Base-by-base conservation (phyloP, 2,797 vertebrate species). In the Melanotaenia maccullochi region DNA sequence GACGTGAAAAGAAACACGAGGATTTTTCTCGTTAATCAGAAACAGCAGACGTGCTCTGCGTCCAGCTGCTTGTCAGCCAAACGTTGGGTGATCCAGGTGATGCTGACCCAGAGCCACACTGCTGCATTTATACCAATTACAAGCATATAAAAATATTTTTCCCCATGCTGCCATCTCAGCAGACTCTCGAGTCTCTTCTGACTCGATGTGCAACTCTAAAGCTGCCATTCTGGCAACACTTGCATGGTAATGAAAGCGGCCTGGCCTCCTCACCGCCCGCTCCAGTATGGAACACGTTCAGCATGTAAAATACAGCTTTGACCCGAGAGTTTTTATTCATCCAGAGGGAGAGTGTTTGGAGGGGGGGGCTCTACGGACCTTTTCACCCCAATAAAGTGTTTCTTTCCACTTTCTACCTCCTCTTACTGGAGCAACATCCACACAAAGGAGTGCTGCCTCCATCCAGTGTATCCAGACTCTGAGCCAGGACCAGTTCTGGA, bases 261-360 rank as follows among this genome's bases (percentile, higher is more conserved):
- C 71, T 59, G 4, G 64, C 65, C 82, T 78, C 83, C 56, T 70
- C 18, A 12, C n/a, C 78, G 68, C 28, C 80, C 30, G 20, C 67
- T 85, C 69, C 68, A 58, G 42, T 47, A 56, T 71, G 82, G 81
- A 85, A 79, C 79, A 52, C 87, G 80, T 83, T 83, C 77, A 84
- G 84, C 80, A 73, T 87, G 75, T 87, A 68, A 90, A 89, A 87
- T 87, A 88, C 75, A 65, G 83, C 81, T 77, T 75, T 87, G 85
- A 89, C 89, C 85, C 35, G 2, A 73, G 71, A 85, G 79, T 47
- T 81, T 90, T 92, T 86, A 90, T 87, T 74, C 70, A 79, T 81
- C 87, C 75, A 13, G 14, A 56, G 83, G 80, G 86, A 83, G 60
- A 65, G 63, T 68, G 81, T 89, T 88, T 75, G 28, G 28, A 28